phyloP scores from a whole-genome alignment of 64 coral and sea anemone genomes.

The Actinia equina region DNA sequence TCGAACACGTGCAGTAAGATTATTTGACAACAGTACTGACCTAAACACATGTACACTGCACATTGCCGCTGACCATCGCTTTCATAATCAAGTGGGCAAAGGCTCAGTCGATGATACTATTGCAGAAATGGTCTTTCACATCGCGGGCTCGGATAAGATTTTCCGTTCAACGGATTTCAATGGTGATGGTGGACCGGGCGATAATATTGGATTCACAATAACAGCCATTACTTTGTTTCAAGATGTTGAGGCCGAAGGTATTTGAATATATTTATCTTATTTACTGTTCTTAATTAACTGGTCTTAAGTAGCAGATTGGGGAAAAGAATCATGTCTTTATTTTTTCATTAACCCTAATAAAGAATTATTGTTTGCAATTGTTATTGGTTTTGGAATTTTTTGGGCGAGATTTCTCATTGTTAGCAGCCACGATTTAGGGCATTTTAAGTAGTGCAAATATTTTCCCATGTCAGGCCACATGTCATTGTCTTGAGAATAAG shows the following conservation, averaged over 20 bases:
- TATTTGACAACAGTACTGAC: neutral
- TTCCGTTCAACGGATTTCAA: conserved; percentile 87
- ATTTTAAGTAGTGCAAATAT: no score
- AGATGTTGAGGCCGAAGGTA: conserved; percentile 65
- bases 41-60: conserved; percentile 69
- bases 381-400: neutral
- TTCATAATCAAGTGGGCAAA: conserved; percentile 59
- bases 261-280: neutral
- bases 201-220: conserved; percentile 78
- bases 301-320: no score
- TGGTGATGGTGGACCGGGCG: conserved; percentile 77
- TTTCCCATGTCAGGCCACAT: no score
- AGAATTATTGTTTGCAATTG: no score
- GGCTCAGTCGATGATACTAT: conserved; percentile 40
- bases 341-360: no score
- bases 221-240: conserved; percentile 67
- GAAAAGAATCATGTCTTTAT: no score
- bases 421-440: no score
- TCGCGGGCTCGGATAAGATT: conserved; percentile 64
- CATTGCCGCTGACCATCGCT: conserved; percentile 79
- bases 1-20: neutral
- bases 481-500: no score
- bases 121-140: conserved; percentile 83
- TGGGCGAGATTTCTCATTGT: no score
- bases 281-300: no score